These are phyloP conservation scores for Tor tambroides DNA, from an alignment of 2,113 vertebrate species.

Conservation along the genomic window DNA sequence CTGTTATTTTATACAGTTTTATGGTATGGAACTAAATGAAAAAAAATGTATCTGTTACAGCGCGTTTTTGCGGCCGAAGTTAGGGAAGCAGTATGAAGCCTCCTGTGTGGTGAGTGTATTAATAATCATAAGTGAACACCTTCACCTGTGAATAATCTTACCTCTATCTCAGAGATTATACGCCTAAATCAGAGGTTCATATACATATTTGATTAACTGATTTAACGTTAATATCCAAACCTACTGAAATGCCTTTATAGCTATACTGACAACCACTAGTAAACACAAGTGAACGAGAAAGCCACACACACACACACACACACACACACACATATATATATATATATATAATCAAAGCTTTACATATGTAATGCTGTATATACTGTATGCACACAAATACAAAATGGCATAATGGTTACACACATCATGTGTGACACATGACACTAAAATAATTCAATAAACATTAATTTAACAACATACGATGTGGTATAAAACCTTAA, in stretches of 20 bases:
- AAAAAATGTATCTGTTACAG: slow-evolving; percentile 73
- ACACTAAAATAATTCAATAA: too few species aligned
- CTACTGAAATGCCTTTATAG: too few species aligned
- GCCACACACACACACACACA: too few species aligned
- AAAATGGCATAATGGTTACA: too few species aligned
- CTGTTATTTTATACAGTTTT: not conserved
- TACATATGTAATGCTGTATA: not conserved
- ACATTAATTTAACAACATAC: too few species aligned
- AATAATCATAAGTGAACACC: not conserved
- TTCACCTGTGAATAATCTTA: slow-evolving; percentile 3
- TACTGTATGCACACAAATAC: too few species aligned
- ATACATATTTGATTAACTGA: not conserved
- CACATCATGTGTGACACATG: too few species aligned
- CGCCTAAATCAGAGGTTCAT: not conserved
- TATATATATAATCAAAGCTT: not conserved
- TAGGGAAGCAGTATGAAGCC: slow-evolving; percentile 99
- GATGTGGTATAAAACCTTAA: too few species aligned
- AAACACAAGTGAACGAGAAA: too few species aligned
- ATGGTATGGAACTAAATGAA: not conserved
- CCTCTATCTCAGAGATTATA: not conserved
- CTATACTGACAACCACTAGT: too few species aligned
- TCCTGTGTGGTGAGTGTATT: slow-evolving; percentile 94
- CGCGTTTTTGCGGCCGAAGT: slow-evolving; percentile 96
- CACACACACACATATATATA: too few species aligned
- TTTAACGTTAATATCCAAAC: not conserved